These are phyloP conservation scores for Hydrotaea cyrtoneurina DNA, from an alignment of 2,888 invertebrate genomes.

Conservation along the genomic window DNA sequence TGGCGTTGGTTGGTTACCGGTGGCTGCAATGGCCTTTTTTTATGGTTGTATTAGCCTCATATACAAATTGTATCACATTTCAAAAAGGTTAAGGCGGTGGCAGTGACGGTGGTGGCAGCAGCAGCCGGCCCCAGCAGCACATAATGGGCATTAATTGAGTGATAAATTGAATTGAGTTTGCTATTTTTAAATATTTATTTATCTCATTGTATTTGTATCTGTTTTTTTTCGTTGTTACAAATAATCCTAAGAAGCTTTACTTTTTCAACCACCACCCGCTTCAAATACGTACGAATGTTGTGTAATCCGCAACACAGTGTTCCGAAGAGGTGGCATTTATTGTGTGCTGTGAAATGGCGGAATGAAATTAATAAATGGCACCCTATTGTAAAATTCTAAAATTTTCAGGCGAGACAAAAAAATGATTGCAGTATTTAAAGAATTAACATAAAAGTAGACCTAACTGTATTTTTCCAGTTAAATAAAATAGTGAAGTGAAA, in stretches of 20 bases:
- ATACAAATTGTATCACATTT: conserved; percentile 40
- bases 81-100: conserved; percentile 9
- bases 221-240: conserved; percentile 30
- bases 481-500: too few species aligned
- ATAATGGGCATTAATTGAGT: conserved; percentile 40
- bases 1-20: background rate
- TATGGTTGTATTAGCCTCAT: conserved; percentile 32
- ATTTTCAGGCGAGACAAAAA: too few species aligned
- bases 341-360: too few species aligned
- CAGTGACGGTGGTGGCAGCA: too few species aligned
- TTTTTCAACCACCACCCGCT: background rate
- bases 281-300: background rate
- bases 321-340: background rate
- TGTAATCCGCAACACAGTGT: conserved; percentile 20
- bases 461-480: too few species aligned
- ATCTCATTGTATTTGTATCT: conserved; percentile 35
- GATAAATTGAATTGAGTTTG: conserved; percentile 40
- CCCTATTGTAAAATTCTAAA: too few species aligned
- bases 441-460: too few species aligned
- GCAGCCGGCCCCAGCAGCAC: background rate
- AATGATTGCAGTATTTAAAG: too few species aligned
- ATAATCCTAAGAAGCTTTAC: conserved; percentile 41
- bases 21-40: background rate
- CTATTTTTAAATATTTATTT: conserved; percentile 41
- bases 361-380: too few species aligned